Base-by-base conservation (phyloP, 2,797 vertebrate species). In the Thunnus albacares region DNA sequence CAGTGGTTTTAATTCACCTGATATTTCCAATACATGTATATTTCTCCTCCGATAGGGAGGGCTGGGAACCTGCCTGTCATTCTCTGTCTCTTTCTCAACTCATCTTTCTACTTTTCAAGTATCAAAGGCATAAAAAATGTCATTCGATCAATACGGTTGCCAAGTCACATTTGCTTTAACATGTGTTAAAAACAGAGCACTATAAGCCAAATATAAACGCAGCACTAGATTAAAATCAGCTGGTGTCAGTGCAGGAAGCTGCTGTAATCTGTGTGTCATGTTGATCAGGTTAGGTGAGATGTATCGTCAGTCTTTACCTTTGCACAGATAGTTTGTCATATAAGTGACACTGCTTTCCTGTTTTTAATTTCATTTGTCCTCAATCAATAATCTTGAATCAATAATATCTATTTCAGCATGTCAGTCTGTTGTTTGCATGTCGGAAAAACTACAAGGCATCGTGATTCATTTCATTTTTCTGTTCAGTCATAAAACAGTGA, bases 231-330 rank as follows among this genome's bases (percentile, higher is more conserved):
- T 68, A 20, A 61, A 75, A 80, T 86, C 72, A 56, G 7, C 17
- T 47, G 20, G 13, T 43, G 60, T 74, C 69, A 51, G 57, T 5
- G 3, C 67, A 76, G 81, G 78, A 86, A 58, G 72, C 28, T 22
- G 26, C 5, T 24, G 13, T 12, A 75, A 75, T 84, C 56, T 80
- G 58, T n/a, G 41, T 65, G 76, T 84, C 81, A 82, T 28, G 51
- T 63, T 75, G 66, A 84, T 80, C 30, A 72, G 73, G 53, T 73
- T 84, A 82, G 26, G 13, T 71, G 1, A 53, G 38, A 81, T 71
- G 41, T 47, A 76, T 53, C 17, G 17, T 57, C 20, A 52, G 53
- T 59, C 7, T 74, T 67, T 13, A 71, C 28, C 47, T n/a, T 15
- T n/a, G 22, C 1, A 4, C 13, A 13, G 45, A 55, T 35, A 47